Conservation (phyloP, 2,888 invertebrate genomes). For the Ectemnius cavifrons region DNA sequence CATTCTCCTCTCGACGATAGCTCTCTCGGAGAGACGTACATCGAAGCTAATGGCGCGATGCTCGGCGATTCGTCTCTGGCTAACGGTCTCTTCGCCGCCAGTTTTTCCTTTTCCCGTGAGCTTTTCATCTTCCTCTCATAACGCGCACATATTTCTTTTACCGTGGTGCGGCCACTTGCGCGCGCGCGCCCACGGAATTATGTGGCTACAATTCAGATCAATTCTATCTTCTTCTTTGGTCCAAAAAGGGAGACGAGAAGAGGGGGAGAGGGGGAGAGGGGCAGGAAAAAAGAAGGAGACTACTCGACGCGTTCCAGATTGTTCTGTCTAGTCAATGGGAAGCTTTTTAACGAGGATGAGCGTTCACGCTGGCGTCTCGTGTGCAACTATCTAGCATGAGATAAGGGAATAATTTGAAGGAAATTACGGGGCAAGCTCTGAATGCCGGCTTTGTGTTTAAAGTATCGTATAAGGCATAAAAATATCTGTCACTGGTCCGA, state of each 20-base stretch:
- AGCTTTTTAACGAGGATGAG: too few species aligned
- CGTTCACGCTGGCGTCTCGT: neutral
- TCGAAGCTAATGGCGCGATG: constrained; percentile 54
- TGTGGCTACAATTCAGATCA: too few species aligned
- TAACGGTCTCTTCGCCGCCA: constrained; percentile 22
- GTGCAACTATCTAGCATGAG: neutral
- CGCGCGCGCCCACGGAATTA: neutral
- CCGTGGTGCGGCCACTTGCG: neutral
- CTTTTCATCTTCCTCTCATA: constrained; percentile 3
- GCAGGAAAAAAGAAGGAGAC: too few species aligned
- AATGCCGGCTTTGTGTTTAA: constrained; percentile 41
- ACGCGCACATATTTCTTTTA: neutral
- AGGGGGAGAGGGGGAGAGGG: too few species aligned
- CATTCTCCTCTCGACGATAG: constrained; percentile 38
- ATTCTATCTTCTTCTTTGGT: too few species aligned
- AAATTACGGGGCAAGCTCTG: neutral
- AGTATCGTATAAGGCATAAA: constrained; percentile 37
- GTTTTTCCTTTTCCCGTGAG: constrained; percentile 21
- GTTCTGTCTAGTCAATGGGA: too few species aligned
- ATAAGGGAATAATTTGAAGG: too few species aligned
- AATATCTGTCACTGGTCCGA: constrained; percentile 32
- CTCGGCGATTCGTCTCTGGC: constrained; percentile 45
- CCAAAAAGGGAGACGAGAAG: too few species aligned
- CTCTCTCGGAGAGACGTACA: constrained; percentile 42
- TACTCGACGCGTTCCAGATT: too few species aligned